These are phyloP conservation scores for Solenopsis fugax DNA, from an alignment of 1,140 invertebrate species.

Conservation along the genomic window DNA sequence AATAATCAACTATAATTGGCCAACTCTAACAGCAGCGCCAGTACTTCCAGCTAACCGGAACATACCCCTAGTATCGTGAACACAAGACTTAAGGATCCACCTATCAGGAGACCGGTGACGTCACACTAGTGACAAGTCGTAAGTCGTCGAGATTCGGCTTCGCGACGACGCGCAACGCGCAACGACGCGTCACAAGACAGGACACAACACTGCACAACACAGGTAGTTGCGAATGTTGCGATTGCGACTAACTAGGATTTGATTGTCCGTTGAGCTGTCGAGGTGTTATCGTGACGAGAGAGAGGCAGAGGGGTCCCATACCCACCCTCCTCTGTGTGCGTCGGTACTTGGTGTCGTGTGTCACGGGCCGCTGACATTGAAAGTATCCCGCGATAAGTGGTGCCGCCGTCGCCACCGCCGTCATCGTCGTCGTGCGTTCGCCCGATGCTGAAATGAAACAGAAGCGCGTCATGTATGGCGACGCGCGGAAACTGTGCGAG, in stretches of 20 bases:
- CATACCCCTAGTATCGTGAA: no score
- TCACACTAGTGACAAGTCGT: no score
- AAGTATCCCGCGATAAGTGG: conserved; percentile 51
- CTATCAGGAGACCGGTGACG: no score
- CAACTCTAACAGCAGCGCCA: no score
- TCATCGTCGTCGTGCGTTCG: conserved; percentile 38
- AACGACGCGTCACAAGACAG: no score
- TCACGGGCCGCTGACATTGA: conserved; percentile 33
- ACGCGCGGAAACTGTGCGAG: conserved; percentile 83
- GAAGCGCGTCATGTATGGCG: conserved; percentile 84
- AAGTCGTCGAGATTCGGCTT: no score
- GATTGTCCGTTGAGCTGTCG: background rate
- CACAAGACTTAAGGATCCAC: no score
- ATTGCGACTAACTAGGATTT: background rate
- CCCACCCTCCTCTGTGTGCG: background rate
- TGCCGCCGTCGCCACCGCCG: background rate
- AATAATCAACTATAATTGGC: no score
- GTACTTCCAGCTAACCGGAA: no score
- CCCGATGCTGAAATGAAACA: conserved; percentile 84
- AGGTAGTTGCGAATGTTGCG: no score
- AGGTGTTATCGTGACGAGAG: background rate
- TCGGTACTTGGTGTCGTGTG: background rate
- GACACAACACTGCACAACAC: no score
- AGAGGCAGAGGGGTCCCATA: background rate
- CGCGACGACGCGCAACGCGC: no score